Evolutionary conservation across 2,888 invertebrate genomes (phyloP).

Genomic region (Arctia plantaginis): DNA sequence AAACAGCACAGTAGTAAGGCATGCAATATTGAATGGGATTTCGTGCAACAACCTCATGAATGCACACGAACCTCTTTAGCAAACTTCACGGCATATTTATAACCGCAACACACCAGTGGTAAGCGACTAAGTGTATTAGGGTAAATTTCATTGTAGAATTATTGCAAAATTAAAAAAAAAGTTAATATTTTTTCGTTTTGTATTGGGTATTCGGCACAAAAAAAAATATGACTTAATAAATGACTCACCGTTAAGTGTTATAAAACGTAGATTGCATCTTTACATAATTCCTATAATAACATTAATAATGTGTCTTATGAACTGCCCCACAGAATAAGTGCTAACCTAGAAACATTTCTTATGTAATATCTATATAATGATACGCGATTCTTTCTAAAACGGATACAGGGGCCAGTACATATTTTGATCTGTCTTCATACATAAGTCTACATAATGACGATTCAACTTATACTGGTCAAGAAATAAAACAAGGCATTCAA

Average conservation of each 20-base stretch:
- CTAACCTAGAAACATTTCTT: too few species aligned
- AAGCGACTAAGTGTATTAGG: background rate
- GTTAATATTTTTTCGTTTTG: background rate
- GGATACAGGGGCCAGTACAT: background rate
- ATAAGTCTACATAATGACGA: too few species aligned
- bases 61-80: constrained; percentile 24
- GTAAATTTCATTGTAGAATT: too few species aligned
- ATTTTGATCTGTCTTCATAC: too few species aligned
- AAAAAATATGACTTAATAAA: background rate
- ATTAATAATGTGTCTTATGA: background rate
- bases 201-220: background rate
- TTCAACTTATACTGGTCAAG: too few species aligned
- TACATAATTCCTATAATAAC: background rate
- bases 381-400: background rate
- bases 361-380: too few species aligned
- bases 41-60: constrained; percentile 18
- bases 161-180: too few species aligned
- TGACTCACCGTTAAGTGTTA: background rate
- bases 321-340: background rate
- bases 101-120: background rate
- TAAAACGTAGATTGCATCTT: background rate
- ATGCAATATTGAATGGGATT: constrained; percentile 26
- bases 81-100: constrained; percentile 20
- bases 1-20: constrained; percentile 17
- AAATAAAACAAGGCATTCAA: too few species aligned